phyloP scores from a whole-genome alignment of 1,140 invertebrate genomes.

The Anthonomus grandis region DNA sequence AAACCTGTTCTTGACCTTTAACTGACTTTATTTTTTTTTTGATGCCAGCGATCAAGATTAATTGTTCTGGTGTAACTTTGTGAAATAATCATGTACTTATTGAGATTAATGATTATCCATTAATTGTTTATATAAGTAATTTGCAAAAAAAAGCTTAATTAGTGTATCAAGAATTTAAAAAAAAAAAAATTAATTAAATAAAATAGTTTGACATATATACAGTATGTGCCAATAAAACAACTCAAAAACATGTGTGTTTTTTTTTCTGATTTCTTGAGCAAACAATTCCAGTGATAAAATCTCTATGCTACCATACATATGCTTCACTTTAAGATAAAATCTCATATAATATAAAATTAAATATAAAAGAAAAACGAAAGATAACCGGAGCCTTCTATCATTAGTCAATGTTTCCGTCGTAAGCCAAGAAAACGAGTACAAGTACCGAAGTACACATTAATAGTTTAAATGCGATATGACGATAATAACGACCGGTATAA shows the following conservation, averaged over 20 bases:
- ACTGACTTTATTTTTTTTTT: neutral
- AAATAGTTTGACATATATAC: neutral
- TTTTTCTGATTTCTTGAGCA: neutral
- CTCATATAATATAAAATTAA: no score
- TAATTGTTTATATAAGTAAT: constrained; percentile 25
- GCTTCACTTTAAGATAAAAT: no score
- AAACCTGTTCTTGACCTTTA: constrained; percentile 3
- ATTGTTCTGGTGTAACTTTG: constrained; percentile 24
- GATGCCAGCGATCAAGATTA: no score
- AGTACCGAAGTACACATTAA: no score
- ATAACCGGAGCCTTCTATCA: no score
- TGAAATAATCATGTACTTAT: constrained; percentile 33
- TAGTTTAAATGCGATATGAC: neutral
- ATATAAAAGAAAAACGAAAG: no score
- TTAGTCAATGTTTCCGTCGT: no score
- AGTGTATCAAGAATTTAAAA: neutral
- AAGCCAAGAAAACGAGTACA: no score
- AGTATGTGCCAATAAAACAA: neutral
- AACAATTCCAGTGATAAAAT: neutral
- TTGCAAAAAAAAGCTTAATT: constrained; percentile 18
- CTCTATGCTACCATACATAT: neutral
- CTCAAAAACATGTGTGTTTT: neutral
- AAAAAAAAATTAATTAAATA: neutral
- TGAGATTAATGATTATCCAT: constrained; percentile 31
- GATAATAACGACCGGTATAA: neutral